Evolutionary conservation across 2,113 vertebrate species (phyloP).

Genomic region (Prinia subflava): DNA sequence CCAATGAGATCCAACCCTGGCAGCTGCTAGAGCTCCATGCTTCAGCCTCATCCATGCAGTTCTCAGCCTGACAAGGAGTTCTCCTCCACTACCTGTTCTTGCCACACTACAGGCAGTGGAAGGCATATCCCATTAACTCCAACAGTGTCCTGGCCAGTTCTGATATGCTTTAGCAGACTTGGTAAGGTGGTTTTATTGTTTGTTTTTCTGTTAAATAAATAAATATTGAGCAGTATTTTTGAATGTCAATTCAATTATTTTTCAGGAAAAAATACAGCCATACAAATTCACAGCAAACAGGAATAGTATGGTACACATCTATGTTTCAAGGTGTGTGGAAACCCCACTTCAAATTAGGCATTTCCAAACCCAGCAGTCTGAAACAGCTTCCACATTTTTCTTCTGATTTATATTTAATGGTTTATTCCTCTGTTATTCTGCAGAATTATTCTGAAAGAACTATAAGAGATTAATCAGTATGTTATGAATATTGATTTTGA

Average conservation of each 20-base stretch:
- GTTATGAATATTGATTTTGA: background rate
- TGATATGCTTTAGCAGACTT: background rate
- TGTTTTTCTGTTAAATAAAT: background rate
- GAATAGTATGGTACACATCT: background rate
- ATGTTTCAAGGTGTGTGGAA: background rate
- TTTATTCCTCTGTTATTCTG: background rate
- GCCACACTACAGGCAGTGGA: background rate
- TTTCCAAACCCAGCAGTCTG: background rate
- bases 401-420: background rate
- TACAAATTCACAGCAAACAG: background rate
- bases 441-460: background rate
- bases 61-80: background rate
- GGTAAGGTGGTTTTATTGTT: background rate
- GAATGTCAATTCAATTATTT: background rate
- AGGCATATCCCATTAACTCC: background rate
- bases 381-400: background rate
- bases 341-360: background rate
- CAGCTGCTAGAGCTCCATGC: background rate
- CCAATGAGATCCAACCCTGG: background rate
- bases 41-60: background rate
- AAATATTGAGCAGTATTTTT: background rate
- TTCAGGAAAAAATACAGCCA: background rate
- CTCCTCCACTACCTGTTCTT: background rate
- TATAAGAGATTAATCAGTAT: background rate
- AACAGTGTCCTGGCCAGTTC: background rate